A percentile compares a stretch with the other conserved stretches of the same genome.
phyloP scores from a whole-genome alignment of 2,888 invertebrate species.

The Eristalis intricaria region DNA sequence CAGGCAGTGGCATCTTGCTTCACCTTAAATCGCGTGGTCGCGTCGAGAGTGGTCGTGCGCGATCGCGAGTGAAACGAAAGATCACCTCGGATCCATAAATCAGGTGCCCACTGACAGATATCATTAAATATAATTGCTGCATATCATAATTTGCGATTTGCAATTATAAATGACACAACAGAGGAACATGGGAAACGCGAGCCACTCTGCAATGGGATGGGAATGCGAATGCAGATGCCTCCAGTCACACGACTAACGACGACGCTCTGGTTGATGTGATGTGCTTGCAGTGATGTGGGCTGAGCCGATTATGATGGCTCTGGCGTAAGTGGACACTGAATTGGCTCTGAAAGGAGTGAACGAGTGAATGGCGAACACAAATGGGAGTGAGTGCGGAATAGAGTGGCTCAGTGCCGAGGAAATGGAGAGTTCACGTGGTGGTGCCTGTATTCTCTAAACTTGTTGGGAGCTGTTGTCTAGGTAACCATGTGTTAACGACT shows the following conservation, averaged over 20 bases:
- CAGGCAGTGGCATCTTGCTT: slow-evolving; percentile 63
- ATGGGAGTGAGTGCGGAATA: background rate
- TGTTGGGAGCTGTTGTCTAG: too few relatives aligned
- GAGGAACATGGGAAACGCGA: slow-evolving; percentile 58
- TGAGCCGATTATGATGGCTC: background rate
- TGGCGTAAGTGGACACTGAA: background rate
- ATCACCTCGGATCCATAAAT: slow-evolving; percentile 65
- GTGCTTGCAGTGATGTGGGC: background rate
- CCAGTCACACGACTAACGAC: slow-evolving; percentile 8
- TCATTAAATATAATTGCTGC: slow-evolving; percentile 72
- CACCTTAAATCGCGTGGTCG: slow-evolving; percentile 59
- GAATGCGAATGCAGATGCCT: slow-evolving; percentile 25
- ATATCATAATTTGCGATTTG: slow-evolving; percentile 72
- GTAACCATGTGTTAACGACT: too few relatives aligned
- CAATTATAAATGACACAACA: slow-evolving; percentile 71
- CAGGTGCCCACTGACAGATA: slow-evolving; percentile 69
- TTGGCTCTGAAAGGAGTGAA: background rate
- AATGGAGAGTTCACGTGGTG: background rate
- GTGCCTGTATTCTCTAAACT: too few relatives aligned
- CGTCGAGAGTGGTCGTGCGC: background rate
- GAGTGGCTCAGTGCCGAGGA: background rate
- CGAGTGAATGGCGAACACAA: background rate
- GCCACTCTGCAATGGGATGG: slow-evolving; percentile 19
- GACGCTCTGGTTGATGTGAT: background rate
- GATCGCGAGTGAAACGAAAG: slow-evolving; percentile 51